Evolutionary conservation across 2,113 vertebrate species (phyloP), one percentile per base, ranked within the genome.

Genomic region (Neofelis nebulosa): DNA sequence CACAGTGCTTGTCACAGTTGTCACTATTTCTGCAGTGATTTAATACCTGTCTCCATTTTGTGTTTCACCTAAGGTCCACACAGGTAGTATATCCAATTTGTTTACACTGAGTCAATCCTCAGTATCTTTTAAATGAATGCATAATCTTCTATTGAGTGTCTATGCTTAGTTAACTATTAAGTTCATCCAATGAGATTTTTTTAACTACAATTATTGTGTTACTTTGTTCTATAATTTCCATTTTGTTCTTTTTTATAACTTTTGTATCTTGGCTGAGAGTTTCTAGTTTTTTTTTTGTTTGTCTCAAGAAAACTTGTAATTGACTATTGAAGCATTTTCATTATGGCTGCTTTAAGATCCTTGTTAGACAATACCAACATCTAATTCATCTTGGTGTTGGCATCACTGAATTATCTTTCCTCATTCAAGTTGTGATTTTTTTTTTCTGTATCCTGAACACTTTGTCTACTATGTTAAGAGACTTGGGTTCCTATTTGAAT

Each of bases 21-120:
- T 76, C 63, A 92, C 61, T 82, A 73, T 84, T 89, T 86, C 78
- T 52, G 5, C 38, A 89, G 29, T 19, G 33, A 73, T 94, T 84
- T 95, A 76, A 82, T 57, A 95, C 36, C 76, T n/a, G 15, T 50
- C 65, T 69, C 9, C 25, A 61, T 61, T 61, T 23, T 79, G 31
- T 93, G 19, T 95, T 96, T 98, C 52, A 83, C 36, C 68, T 19
- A 94, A 74, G 8, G 36, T 90, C 23, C 73, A 84, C n/a, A 86
- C 15, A 78, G n/a, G 55, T 94, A 87, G 90, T 3, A 73, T 33
- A 61, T 83, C 27, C 68, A 36, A 83, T 48, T 71, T 90, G 27
- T 83, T 97, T 50, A 92, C 3, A 68, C 14, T 90, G 18, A 1
- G 11, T 45, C 38, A 87, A 85, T 83, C 74, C 88, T 89, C 69